These are phyloP conservation scores for Pseudomyrmex dendroicus DNA, from an alignment of 1,140 invertebrate genomes.

Conservation along the genomic window DNA sequence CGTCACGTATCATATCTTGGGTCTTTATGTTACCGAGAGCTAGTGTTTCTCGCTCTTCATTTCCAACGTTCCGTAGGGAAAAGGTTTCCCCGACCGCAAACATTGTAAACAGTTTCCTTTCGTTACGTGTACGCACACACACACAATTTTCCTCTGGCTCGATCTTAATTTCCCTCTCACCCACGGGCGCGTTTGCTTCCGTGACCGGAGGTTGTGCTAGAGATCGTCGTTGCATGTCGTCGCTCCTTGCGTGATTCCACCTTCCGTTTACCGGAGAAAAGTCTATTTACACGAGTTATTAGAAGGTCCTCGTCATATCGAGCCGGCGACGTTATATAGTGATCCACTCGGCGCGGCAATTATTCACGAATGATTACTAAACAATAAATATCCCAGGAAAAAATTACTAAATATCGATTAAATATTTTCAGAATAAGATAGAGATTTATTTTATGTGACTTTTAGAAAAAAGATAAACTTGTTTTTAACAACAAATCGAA, in stretches of 20 bases:
- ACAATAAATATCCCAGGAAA: too few species aligned
- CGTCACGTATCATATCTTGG: too few species aligned
- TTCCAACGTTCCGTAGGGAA: conserved; percentile 15
- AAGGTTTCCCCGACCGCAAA: conserved; percentile 22
- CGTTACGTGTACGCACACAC: too few species aligned
- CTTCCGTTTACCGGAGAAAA: conserved; percentile 45
- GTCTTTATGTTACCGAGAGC: neutral
- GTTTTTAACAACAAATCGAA: neutral
- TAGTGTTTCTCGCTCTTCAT: conserved; percentile 8
- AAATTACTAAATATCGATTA: neutral
- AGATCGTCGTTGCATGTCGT: conserved; percentile 42
- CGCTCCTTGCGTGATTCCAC: conserved; percentile 28
- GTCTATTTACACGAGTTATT: conserved; percentile 51
- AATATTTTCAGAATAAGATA: neutral
- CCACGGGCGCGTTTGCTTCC: conserved; percentile 6
- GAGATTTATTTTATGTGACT: neutral
- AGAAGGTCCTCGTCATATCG: neutral
- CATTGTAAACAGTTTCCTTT: neutral
- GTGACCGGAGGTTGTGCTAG: conserved; percentile 25
- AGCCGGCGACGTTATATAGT: conserved; percentile 1
- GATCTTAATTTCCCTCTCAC: conserved; percentile 45
- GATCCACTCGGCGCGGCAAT: neutral
- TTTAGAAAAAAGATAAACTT: neutral
- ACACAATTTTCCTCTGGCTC: conserved; percentile 26
- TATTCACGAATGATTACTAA: neutral